A percentile compares a stretch with the other conserved stretches of the same genome.
Conservation (phyloP, 2,888 invertebrate genomes). For the Cybosia mesomella region DNA sequence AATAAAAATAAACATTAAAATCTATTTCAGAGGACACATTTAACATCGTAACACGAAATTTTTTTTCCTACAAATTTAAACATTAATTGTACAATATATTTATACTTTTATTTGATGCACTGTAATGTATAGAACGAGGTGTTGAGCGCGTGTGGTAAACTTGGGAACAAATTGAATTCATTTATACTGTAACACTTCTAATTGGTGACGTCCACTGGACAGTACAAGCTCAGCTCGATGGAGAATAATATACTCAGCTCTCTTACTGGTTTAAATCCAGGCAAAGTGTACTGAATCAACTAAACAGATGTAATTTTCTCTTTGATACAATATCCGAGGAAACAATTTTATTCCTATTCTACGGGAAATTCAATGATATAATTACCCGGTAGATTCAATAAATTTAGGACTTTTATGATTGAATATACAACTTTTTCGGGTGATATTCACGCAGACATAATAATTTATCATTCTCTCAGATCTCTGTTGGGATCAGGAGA, state of each 20-base stretch:
- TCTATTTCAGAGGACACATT: neutral
- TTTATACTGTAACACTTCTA: slow-evolving; percentile 59
- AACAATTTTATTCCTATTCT: slow-evolving; percentile 9
- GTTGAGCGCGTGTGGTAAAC: slow-evolving; percentile 41
- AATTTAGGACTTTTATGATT: slow-evolving; percentile 41
- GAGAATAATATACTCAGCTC: slow-evolving; percentile 4
- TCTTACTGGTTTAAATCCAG: slow-evolving; percentile 28
- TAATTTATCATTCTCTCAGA: slow-evolving; percentile 43
- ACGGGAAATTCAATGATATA: slow-evolving; percentile 25
- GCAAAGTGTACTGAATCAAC: slow-evolving; percentile 7
- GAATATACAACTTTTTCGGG: slow-evolving; percentile 38
- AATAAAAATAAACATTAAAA: neutral
- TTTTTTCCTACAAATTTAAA: too few species aligned
- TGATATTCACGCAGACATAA: slow-evolving; percentile 27
- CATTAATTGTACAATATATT: too few species aligned
- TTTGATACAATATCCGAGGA: neutral
- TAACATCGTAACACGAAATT: too few species aligned
- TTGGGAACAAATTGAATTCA: slow-evolving; percentile 64
- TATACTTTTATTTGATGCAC: slow-evolving; percentile 33
- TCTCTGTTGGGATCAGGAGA: slow-evolving; percentile 27
- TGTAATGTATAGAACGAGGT: slow-evolving; percentile 31
- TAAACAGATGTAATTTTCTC: slow-evolving; percentile 9
- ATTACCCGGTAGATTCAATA: slow-evolving; percentile 22
- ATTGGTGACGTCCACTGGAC: slow-evolving; percentile 62
- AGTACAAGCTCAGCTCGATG: slow-evolving; percentile 28